These are phyloP conservation scores for Cyclophora punctaria DNA, from an alignment of 2,888 invertebrate species.

Conservation along the genomic window DNA sequence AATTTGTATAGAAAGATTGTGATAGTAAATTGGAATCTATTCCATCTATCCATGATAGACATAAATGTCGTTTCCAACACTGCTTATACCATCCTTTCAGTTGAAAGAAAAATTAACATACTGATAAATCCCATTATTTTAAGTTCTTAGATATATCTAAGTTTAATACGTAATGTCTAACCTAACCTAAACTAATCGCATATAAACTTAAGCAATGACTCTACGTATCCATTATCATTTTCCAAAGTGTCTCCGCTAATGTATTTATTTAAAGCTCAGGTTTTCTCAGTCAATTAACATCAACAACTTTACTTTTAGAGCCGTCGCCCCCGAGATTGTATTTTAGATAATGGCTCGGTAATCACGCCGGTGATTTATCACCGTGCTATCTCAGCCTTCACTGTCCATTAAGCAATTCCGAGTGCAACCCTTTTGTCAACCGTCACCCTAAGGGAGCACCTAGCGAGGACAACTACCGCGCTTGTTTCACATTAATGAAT, in stretches of 20 bases:
- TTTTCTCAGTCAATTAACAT: constrained; percentile 55
- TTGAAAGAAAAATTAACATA: not conserved
- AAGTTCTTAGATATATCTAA: too few relatives aligned
- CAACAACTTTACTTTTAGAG: constrained; percentile 48
- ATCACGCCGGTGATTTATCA: constrained; percentile 74
- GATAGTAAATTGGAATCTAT: too few relatives aligned
- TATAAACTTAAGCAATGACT: too few relatives aligned
- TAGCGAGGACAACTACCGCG: not conserved
- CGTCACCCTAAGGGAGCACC: constrained; percentile 14
- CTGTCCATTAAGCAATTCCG: constrained; percentile 73
- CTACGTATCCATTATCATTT: too few relatives aligned
- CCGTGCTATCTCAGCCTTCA: constrained; percentile 69
- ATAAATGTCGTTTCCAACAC: not conserved
- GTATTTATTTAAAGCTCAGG: constrained; percentile 1
- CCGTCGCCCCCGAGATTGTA: constrained; percentile 66
- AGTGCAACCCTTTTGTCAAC: constrained; percentile 60
- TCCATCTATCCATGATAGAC: too few relatives aligned
- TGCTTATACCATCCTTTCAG: not conserved
- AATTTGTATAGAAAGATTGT: not conserved
- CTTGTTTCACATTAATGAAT: too few relatives aligned
- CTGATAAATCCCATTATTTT: too few relatives aligned
- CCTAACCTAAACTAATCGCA: too few relatives aligned
- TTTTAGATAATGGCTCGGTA: constrained; percentile 72
- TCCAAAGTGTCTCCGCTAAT: too few relatives aligned
- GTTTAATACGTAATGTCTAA: too few relatives aligned